Evolutionary conservation across 2,113 vertebrate genomes (phyloP).

Genomic region (Ceyx melanurus): DNA sequence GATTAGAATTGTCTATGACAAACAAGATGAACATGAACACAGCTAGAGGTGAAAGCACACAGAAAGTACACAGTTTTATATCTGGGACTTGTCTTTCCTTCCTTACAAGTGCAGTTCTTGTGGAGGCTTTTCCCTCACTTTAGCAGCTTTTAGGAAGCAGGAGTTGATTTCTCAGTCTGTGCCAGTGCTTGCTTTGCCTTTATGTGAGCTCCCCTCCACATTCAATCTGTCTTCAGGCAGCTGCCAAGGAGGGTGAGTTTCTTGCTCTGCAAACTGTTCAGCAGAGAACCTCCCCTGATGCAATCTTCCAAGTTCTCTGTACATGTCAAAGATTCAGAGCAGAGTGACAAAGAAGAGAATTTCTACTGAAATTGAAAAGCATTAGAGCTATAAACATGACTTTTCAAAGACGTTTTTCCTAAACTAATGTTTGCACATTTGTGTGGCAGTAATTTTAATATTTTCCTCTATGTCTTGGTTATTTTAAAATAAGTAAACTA

Average conservation of each 20-base stretch:
- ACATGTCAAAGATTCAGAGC: neutral
- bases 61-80: accelerated
- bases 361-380: neutral
- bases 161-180: conserved; percentile 3
- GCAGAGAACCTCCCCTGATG: neutral
- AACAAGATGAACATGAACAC: neutral
- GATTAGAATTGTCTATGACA: neutral
- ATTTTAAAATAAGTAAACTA: neutral
- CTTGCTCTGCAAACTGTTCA: conserved; percentile 39
- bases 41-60: neutral
- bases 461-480: neutral
- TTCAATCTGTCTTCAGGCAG: conserved; percentile 9
- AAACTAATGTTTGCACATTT: neutral
- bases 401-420: neutral
- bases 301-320: neutral
- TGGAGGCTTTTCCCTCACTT: neutral
- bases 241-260: conserved; percentile 29
- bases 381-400: neutral
- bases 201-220: conserved; percentile 13
- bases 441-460: neutral
- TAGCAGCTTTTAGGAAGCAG: conserved; percentile 11
- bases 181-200: conserved; percentile 38
- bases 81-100: neutral
- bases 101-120: neutral
- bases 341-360: neutral